A percentile compares a stretch with the other conserved stretches of the same genome.
Conservation (phyloP, 2,888 invertebrate species). For the Phragmatobia fuliginosa region DNA sequence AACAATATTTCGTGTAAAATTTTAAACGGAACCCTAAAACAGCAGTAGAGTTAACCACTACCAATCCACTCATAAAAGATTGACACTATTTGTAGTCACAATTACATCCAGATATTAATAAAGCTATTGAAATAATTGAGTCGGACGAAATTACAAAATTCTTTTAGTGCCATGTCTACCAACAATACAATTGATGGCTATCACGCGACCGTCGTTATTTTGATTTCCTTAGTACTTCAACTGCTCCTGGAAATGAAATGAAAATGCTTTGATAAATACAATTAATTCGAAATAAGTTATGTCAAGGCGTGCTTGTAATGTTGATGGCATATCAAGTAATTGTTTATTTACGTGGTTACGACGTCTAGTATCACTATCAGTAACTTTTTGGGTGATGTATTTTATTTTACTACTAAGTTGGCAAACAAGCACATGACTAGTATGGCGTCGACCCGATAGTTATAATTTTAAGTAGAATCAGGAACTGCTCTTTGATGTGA, state of each 20-base stretch:
- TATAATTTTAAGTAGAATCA: neutral
- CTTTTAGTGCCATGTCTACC: constrained; percentile 58
- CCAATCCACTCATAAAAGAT: constrained; percentile 10
- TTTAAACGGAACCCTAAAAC: neutral
- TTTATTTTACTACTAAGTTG: constrained; percentile 32
- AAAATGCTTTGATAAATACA: constrained; percentile 71
- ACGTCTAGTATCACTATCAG: constrained; percentile 27
- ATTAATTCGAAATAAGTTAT: constrained; percentile 71
- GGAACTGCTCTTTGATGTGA: neutral
- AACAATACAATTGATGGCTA: constrained; percentile 61
- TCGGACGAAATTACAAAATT: constrained; percentile 67
- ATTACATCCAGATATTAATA: constrained; percentile 45
- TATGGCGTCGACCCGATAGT: neutral
- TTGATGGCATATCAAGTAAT: constrained; percentile 61
- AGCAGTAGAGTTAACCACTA: neutral
- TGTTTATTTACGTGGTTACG: constrained; percentile 60
- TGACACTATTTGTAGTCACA: constrained; percentile 19
- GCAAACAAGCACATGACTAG: neutral
- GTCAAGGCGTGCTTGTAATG: constrained; percentile 54
- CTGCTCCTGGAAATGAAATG: constrained; percentile 70
- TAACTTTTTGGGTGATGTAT: constrained; percentile 42
- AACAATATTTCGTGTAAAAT: neutral
- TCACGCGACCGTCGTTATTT: constrained; percentile 79
- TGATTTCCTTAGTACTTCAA: constrained; percentile 75
- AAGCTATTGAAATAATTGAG: constrained; percentile 61